Evolutionary conservation across 1,140 invertebrate genomes (phyloP), one percentile per base, ranked within the genome.

Genomic region (Apocrypta bakeri): DNA sequence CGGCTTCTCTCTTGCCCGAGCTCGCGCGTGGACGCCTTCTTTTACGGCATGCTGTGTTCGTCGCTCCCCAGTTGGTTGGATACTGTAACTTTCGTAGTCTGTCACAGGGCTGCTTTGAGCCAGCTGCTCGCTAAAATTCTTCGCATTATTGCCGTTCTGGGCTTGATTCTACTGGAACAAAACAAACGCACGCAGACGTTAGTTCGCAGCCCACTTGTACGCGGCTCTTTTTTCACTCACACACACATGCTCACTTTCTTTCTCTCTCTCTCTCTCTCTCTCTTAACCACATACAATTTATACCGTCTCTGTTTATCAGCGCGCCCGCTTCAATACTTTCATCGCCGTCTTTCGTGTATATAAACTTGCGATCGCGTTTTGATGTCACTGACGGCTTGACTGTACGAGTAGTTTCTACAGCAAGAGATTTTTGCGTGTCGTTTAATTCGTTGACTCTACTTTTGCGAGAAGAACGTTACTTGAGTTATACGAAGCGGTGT

Each of bases 31-130:
- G 48, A 56, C 63, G 63, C 63, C 24, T 25, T 25, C 63, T 74
- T 31, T 78, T 77, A 78, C 74, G 81, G 81, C 81, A 82, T 77
- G 68, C 81, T 82, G 64, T 2, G 74, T 31, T n/a, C 27, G 72
- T 11, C n/a, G 24, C 71, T 66, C 14, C 66, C 14, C 37, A 40
- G 27, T 12, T 48, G n/a, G n/a, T 71, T 81, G 14, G 4, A 4
- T 37, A 6, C 2, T 31, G 24, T 66, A 8, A 48, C n/a, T n/a
- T 17, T 56, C 17, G 48, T 81, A 73, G 40, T 31, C 73, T 71
- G 74, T 82, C 80, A 82, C 63, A 82, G 73, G 66, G 66, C 61
- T 3, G 40, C 40, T 9, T n/a, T 6, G 48, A 56, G 48, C 48
- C 79, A 40, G 63, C 33, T 25, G 24, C 64, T 9, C n/a, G 42